Evolutionary conservation across 2,888 invertebrate genomes (phyloP).

Genomic region (Ernsta delagoae): DNA sequence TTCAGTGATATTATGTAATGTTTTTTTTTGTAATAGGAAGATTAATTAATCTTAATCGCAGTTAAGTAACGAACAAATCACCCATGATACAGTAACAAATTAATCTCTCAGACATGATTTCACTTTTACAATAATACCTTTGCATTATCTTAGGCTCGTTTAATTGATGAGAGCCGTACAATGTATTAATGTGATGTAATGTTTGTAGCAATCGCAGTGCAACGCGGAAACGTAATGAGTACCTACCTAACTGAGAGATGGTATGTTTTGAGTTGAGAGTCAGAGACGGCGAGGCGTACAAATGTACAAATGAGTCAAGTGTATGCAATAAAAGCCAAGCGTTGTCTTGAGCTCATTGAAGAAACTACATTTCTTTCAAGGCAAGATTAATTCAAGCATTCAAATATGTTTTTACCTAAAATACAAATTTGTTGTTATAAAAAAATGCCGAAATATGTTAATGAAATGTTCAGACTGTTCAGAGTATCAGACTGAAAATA

Average conservation of each 20-base stretch:
- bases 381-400: no score
- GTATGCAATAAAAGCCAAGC: not conserved
- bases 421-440: no score
- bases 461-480: no score
- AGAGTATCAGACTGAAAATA: no score
- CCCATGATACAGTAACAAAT: conserved; percentile 34
- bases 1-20: conserved; percentile 5
- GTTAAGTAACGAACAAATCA: conserved; percentile 41
- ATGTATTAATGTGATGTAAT: conserved; percentile 38
- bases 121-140: conserved; percentile 37
- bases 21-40: conserved; percentile 4
- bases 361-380: no score
- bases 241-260: conserved; percentile 4
- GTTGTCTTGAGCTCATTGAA: no score
- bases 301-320: not conserved
- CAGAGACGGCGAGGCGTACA: not conserved
- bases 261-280: conserved; percentile 9
- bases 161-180: conserved; percentile 38
- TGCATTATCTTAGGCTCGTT: conserved; percentile 38
- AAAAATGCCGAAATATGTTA: no score
- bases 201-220: conserved; percentile 15
- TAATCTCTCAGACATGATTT: conserved; percentile 37
- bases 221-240: conserved; percentile 26
- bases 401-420: no score
- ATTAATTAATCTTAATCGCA: conserved; percentile 30